These are phyloP conservation scores for Sepioteuthis lessoniana DNA, from an alignment of 2,888 invertebrate genomes.

Conservation along the genomic window DNA sequence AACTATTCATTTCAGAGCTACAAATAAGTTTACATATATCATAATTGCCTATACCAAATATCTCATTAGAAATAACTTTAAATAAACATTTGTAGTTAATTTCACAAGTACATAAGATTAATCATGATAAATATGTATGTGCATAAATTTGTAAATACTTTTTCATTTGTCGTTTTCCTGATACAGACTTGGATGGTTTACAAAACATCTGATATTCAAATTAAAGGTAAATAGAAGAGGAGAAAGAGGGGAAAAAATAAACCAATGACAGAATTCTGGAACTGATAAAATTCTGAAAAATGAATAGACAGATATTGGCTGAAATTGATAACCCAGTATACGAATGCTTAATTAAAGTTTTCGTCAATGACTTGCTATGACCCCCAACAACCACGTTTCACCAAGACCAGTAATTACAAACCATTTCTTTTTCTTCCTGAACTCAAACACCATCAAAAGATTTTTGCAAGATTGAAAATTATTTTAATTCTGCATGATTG, in stretches of 20 bases:
- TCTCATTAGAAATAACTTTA: no score
- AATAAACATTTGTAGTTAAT: no score
- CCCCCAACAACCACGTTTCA: not conserved
- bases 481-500: constrained; percentile 33
- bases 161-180: not conserved
- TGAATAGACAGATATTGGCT: not conserved
- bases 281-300: not conserved
- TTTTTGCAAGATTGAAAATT: constrained; percentile 33
- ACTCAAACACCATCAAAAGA: constrained; percentile 3
- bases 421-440: not conserved
- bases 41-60: no score
- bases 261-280: not conserved
- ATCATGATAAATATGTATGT: no score
- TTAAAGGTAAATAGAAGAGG: not conserved
- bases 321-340: not conserved
- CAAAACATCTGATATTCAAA: not conserved
- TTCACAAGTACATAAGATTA: no score
- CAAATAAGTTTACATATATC: no score
- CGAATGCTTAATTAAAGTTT: not conserved
- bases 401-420: constrained; percentile 33
- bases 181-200: not conserved
- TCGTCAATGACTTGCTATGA: not conserved
- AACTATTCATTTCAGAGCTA: no score
- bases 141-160: no score
- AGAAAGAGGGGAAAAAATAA: not conserved